These are phyloP conservation scores for Psittacula cyanocephala DNA, from an alignment of 2,113 vertebrate genomes.

Conservation along the genomic window DNA sequence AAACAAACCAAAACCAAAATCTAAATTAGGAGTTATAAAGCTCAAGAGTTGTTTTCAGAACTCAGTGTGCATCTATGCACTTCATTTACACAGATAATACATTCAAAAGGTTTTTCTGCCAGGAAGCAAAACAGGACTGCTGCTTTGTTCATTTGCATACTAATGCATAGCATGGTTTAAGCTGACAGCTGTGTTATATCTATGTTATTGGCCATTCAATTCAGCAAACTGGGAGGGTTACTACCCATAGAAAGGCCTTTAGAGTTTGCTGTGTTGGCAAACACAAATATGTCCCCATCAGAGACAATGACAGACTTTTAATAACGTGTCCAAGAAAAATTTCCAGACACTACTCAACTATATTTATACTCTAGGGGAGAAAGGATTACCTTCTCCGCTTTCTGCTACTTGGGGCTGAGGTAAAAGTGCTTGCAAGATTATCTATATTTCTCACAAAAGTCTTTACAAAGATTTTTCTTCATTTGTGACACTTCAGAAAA, in stretches of 20 bases:
- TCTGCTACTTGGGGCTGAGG: neutral
- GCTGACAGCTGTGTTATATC: neutral
- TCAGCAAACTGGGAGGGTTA: neutral
- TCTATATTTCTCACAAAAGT: neutral
- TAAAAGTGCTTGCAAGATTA: neutral
- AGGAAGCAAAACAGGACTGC: neutral
- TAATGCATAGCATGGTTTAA: neutral
- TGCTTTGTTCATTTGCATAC: slow-evolving; percentile 1
- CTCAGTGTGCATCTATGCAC: neutral
- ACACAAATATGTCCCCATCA: neutral
- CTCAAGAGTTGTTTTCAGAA: neutral
- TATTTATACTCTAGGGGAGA: neutral
- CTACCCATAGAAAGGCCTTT: slow-evolving; percentile 5
- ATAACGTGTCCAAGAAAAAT: neutral
- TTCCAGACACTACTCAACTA: neutral
- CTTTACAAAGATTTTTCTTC: neutral
- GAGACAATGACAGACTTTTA: neutral
- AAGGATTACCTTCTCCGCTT: neutral
- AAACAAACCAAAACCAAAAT: neutral
- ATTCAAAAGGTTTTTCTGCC: slow-evolving; percentile 10
- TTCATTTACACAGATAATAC: neutral
- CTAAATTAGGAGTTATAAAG: neutral
- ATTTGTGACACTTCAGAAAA: neutral
- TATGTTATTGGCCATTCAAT: neutral
- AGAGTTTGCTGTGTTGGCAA: neutral